Percentiles rank a stretch among this genome's conserved stretches.
Evolutionary conservation across 2,888 invertebrate genomes (phyloP).

Genomic region (Scrobipalpa costella): DNA sequence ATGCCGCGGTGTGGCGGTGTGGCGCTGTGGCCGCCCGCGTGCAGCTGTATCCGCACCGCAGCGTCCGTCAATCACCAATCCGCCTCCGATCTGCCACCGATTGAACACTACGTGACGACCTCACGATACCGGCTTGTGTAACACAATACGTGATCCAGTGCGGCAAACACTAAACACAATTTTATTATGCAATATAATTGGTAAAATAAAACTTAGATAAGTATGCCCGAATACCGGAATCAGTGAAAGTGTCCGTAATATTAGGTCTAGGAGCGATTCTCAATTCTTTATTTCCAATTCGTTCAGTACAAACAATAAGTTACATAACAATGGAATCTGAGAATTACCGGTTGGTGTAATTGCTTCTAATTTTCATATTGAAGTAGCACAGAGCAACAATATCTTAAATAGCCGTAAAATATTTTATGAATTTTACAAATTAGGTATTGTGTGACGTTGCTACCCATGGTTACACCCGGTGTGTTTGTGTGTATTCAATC

Average conservation of each 20-base stretch:
- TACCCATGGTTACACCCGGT: too few species aligned
- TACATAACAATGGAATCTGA: slow-evolving; percentile 20
- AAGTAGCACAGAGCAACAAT: not conserved
- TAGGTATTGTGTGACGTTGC: too few species aligned
- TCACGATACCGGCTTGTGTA: slow-evolving; percentile 57
- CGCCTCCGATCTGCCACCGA: slow-evolving; percentile 41
- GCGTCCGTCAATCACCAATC: slow-evolving; percentile 61
- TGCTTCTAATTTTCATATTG: slow-evolving; percentile 6
- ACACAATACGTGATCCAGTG: slow-evolving; percentile 73
- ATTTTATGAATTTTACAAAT: not conserved
- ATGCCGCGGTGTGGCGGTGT: too few species aligned
- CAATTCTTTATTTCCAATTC: too few species aligned
- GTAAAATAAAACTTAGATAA: slow-evolving; percentile 64
- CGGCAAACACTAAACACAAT: slow-evolving; percentile 57
- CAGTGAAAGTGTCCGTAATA: slow-evolving; percentile 63
- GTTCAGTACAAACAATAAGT: slow-evolving; percentile 8
- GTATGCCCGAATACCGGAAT: slow-evolving; percentile 57
- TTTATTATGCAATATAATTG: slow-evolving; percentile 73
- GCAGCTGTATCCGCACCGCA: slow-evolving; percentile 20
- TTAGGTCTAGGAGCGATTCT: slow-evolving; percentile 18
- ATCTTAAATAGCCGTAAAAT: not conserved
- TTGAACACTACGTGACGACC: slow-evolving; percentile 67
- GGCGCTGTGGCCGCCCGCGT: slow-evolving; percentile 33
- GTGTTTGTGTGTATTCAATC: too few species aligned
- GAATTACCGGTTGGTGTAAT: slow-evolving; percentile 9